Evolutionary conservation across 2,113 vertebrate genomes (phyloP), one percentile per base, ranked within the genome.

Genomic region (Stegastes partitus): DNA sequence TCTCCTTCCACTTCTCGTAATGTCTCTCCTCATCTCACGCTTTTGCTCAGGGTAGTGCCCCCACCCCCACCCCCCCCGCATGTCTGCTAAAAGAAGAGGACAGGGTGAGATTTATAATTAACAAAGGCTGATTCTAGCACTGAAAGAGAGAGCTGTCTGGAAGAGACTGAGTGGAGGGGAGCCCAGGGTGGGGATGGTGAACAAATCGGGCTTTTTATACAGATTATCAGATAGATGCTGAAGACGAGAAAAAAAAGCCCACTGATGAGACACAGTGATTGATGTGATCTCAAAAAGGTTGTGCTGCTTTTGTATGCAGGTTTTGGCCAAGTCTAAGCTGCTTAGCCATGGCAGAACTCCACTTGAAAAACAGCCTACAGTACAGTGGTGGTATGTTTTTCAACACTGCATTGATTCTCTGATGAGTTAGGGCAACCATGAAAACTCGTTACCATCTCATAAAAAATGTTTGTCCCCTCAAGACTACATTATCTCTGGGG

Each of bases 51-150:
- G 39, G 14, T 53, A 42, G 42, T 57, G 66, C 39, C 28, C 5
- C 59, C 51, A 63, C 47, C 12, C 23, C 59, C 39, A 23, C 5
- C 59, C 51, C 67, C 47, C 12, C 23, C 59, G 45, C 63, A 12
- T 58, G 47, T 45, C 56, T 61, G 62, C 79, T 58, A 77, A 49
- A 16, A 59, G 75, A 73, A 66, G 56, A 81, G 19, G 80, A 76
- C 31, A 44, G 53, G 65, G 56, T 68, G 77, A 82, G 84, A 88
- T 87, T 87, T 89, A 90, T 87, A 81, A 83, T 87, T 78, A 87
- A 88, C 85, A 90, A 86, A 83, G 81, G 83, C 68, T 87, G 74
- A 79, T 73, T 74, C 34, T 54, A 26, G 56, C 58, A 18, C 66
- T 83, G 75, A 90, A 85, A 87, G 49, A 56, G 47, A 77, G 78